Evolutionary conservation across 2,797 vertebrate genomes (phyloP), one percentile per base, ranked within the genome.

Genomic region (Natrix natrix): DNA sequence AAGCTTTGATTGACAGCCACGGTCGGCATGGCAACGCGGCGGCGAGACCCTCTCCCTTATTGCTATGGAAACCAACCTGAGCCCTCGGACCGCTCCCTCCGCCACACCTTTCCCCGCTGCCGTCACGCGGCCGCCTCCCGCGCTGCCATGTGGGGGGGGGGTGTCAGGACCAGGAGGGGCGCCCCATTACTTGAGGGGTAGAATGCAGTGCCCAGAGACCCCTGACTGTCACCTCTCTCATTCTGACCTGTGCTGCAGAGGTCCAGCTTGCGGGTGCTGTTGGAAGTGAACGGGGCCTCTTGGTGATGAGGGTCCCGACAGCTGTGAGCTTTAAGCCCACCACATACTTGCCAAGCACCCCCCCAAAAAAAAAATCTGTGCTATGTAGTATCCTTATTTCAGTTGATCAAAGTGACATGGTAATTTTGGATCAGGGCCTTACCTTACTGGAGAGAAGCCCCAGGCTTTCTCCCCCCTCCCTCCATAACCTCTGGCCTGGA

Each of bases 41-140:
- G 87, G 56, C 90, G 86, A 93, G 92, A 90, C 90, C 92, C 92
- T 93, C 90, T 91, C 92, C 92, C 92, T 88, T 26, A 88, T 93
- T 61, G 63, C 92, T 87, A 88, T 93, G 86, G 92, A 74, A 93
- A 93, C 92, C 92, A 26, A 48, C 89, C 83, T 22, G 92, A 57
- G 54, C 87, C 54, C 55, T 56, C 28, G n/a, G 87, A n/a, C 87
- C 87, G 87, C 54, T 88, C 55, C 26, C 87, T 87, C 54, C 54
- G 26, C 86, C 52, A 28, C 86, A 55, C 86, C 87, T 59, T 59
- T 59, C 11, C 32, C 16, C 20, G 8, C 54, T 4, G 26, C 87
- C 3, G 14, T 32, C 55, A 32, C 0, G 55, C 11, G n/a, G 86
- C 28, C 0, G n/a, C 32, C 5, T 59, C 59, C 37, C 57, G 10